phyloP scores from a whole-genome alignment of 2,797 vertebrate species.

The Gastrophryne carolinensis region DNA sequence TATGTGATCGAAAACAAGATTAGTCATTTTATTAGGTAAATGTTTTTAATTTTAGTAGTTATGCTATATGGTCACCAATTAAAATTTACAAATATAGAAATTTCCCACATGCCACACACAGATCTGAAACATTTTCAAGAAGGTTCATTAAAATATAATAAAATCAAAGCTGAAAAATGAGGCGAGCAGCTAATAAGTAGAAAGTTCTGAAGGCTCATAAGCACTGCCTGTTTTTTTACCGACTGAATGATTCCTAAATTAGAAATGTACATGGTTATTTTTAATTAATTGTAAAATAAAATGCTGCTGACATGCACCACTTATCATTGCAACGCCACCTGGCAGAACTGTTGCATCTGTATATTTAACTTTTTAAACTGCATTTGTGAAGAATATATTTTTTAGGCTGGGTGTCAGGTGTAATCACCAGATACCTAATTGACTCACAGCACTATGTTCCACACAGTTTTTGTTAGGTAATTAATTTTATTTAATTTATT shows the following conservation, averaged over 20 bases:
- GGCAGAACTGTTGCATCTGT: constrained; percentile 57
- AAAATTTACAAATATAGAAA: background rate
- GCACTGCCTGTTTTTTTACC: constrained; percentile 17
- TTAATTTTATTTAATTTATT: constrained; percentile 42
- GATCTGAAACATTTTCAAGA: background rate
- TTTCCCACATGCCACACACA: background rate
- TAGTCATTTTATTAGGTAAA: background rate
- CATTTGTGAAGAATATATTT: constrained; percentile 51
- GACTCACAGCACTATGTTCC: constrained; percentile 33
- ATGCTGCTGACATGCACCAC: constrained; percentile 62
- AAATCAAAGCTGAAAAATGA: too few species aligned
- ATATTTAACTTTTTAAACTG: constrained; percentile 40
- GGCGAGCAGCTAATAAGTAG: constrained; percentile 56
- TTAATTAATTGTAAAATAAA: constrained; percentile 67
- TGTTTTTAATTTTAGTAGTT: background rate
- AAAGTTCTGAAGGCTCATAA: constrained; percentile 28
- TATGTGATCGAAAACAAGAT: background rate
- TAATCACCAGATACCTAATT: constrained; percentile 50
- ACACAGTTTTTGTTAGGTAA: constrained; percentile 33
- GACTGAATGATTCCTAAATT: constrained; percentile 60
- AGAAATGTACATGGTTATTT: constrained; percentile 60
- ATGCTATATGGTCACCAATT: background rate
- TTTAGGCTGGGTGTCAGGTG: constrained; percentile 56
- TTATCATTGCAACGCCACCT: constrained; percentile 62
- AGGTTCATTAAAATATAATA: background rate